Evolutionary conservation across 2,888 invertebrate species (phyloP).

Genomic region (Merodon equestris): DNA sequence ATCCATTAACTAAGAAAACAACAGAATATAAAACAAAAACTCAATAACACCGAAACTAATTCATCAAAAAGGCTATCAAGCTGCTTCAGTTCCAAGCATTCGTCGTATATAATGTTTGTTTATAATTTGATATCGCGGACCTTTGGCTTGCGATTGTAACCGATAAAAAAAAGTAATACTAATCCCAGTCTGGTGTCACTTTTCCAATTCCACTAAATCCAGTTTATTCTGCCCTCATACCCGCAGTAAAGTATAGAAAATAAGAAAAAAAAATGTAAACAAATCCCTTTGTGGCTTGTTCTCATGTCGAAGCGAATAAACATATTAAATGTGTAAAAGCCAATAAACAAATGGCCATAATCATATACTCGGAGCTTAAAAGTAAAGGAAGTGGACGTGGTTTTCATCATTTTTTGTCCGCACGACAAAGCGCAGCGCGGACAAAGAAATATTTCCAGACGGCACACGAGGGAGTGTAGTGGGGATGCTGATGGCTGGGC

Average conservation of each 20-base stretch:
- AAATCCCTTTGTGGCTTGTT: constrained; percentile 44
- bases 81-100: no score
- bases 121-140: constrained; percentile 51
- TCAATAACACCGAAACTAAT: constrained; percentile 22
- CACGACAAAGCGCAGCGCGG: constrained; percentile 42
- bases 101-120: constrained; percentile 26
- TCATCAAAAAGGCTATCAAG: constrained; percentile 19
- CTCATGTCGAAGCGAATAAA: constrained; percentile 8
- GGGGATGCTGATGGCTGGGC: no score
- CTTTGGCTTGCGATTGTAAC: constrained; percentile 6
- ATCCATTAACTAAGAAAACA: no score
- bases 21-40: no score
- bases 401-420: neutral
- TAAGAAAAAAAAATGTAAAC: constrained; percentile 24
- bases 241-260: neutral
- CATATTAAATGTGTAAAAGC: constrained; percentile 34
- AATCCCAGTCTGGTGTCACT: constrained; percentile 40
- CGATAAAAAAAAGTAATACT: constrained; percentile 9
- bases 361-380: no score
- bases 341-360: no score
- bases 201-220: constrained; percentile 40
- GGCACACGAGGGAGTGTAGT: constrained; percentile 11
- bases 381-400: constrained; percentile 29
- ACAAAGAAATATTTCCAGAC: constrained; percentile 45
- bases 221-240: constrained; percentile 31